phyloP scores from a whole-genome alignment of 2,797 vertebrate species.

The Tamandua tetradactyla region DNA sequence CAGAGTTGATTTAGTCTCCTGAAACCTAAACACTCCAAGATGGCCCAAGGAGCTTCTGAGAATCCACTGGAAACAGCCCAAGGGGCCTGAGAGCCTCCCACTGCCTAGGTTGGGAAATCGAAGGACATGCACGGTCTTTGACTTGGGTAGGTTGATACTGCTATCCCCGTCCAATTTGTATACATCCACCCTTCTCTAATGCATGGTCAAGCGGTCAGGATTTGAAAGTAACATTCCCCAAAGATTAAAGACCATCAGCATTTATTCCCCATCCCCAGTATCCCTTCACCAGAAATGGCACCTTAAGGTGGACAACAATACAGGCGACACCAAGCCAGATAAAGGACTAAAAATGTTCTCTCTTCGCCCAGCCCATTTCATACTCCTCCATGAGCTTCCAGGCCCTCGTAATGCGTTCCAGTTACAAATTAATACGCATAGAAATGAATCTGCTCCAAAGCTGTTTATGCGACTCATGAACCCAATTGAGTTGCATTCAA shows the following conservation, averaged over 20 bases:
- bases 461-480: neutral
- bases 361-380: neutral
- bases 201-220: neutral
- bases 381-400: neutral
- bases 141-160: neutral
- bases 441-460: neutral
- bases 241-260: neutral
- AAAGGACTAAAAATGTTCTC: neutral
- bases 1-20: neutral
- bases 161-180: neutral
- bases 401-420: neutral
- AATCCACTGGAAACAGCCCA: neutral
- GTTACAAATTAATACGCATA: neutral
- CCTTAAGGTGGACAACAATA: accelerated
- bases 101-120: neutral
- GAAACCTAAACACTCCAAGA: slow-evolving; percentile 14
- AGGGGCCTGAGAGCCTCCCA: neutral
- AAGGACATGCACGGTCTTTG: neutral
- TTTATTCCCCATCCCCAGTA: neutral
- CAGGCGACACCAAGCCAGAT: neutral
- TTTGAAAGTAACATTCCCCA: neutral
- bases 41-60: neutral
- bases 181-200: neutral
- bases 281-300: neutral
- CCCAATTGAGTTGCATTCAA: neutral